Evolutionary conservation across 2,888 invertebrate genomes (phyloP).

Genomic region (Cynaeus angustus): DNA sequence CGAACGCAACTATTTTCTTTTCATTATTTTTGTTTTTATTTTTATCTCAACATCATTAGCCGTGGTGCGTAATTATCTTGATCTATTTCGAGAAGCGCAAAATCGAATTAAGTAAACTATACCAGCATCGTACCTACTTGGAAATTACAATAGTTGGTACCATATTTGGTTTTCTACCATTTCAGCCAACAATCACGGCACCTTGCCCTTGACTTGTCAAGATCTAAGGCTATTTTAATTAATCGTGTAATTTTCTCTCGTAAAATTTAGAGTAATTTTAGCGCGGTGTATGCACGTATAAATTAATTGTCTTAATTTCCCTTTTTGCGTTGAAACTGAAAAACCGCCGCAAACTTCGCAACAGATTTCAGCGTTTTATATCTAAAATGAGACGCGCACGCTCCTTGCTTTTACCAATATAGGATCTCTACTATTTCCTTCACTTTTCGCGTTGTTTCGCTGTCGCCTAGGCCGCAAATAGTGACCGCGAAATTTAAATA

Average conservation of each 20-base stretch:
- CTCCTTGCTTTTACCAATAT: slow-evolving; percentile 49
- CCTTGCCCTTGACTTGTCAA: slow-evolving; percentile 35
- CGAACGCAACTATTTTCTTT: slow-evolving; percentile 6
- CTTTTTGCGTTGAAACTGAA: slow-evolving; percentile 40
- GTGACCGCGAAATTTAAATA: slow-evolving; percentile 63
- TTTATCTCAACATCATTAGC: slow-evolving; percentile 38
- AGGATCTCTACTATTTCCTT: slow-evolving; percentile 53
- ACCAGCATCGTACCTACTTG: too few species aligned
- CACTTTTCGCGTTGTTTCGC: slow-evolving; percentile 58
- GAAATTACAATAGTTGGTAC: neutral
- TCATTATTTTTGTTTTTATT: slow-evolving; percentile 38
- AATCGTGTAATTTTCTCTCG: neutral
- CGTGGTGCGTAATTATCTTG: slow-evolving; percentile 18
- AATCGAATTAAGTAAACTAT: slow-evolving; percentile 20
- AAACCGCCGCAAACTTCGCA: slow-evolving; percentile 32
- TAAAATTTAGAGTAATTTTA: slow-evolving; percentile 12
- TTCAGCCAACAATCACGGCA: neutral
- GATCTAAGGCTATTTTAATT: slow-evolving; percentile 22
- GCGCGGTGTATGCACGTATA: slow-evolving; percentile 15
- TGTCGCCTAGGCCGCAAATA: slow-evolving; percentile 60
- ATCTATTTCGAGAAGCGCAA: slow-evolving; percentile 24
- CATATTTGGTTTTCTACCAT: slow-evolving; percentile 30
- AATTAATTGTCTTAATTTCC: slow-evolving; percentile 23
- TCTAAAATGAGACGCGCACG: slow-evolving; percentile 54
- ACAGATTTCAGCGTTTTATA: slow-evolving; percentile 36